phyloP scores from a whole-genome alignment of 1,140 invertebrate species.

The Portunus trituberculatus region DNA sequence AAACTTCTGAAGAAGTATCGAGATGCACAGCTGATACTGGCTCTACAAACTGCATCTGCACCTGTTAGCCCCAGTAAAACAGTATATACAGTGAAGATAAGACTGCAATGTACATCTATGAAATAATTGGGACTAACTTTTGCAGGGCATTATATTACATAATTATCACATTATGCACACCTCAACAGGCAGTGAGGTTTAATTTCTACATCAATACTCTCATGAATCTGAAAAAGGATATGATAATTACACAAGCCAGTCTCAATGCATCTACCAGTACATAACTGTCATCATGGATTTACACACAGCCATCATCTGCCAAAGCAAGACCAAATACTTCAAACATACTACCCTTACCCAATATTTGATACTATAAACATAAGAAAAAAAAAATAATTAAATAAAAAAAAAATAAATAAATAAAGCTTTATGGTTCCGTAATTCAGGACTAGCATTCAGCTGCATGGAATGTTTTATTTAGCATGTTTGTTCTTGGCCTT shows the following conservation, averaged over 20 bases:
- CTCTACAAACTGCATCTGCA: slow-evolving; percentile 24
- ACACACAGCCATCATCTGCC: slow-evolving; percentile 68
- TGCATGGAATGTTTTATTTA: not conserved
- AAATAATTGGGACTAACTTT: slow-evolving; percentile 46
- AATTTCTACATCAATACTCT: not conserved
- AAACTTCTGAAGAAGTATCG: slow-evolving; percentile 31
- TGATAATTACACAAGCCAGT: slow-evolving; percentile 48
- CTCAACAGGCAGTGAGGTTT: slow-evolving; percentile 51
- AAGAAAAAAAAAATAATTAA: no score
- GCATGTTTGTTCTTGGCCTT: slow-evolving; percentile 65
- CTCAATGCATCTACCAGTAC: slow-evolving; percentile 61
- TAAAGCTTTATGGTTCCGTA: not conserved
- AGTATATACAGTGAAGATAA: not conserved
- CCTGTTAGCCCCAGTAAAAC: not conserved
- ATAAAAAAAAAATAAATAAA: not conserved
- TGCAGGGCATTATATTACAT: not conserved
- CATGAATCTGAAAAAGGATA: slow-evolving; percentile 13
- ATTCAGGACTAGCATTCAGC: not conserved
- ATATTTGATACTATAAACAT: no score
- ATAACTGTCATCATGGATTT: slow-evolving; percentile 56
- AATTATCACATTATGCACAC: slow-evolving; percentile 28
- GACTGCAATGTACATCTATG: not conserved
- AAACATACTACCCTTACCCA: slow-evolving; percentile 39
- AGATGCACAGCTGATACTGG: slow-evolving; percentile 59
- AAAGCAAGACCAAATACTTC: slow-evolving; percentile 68